Base-by-base conservation (phyloP, 2,888 invertebrate genomes). In the Dolichomitus sp. region DNA sequence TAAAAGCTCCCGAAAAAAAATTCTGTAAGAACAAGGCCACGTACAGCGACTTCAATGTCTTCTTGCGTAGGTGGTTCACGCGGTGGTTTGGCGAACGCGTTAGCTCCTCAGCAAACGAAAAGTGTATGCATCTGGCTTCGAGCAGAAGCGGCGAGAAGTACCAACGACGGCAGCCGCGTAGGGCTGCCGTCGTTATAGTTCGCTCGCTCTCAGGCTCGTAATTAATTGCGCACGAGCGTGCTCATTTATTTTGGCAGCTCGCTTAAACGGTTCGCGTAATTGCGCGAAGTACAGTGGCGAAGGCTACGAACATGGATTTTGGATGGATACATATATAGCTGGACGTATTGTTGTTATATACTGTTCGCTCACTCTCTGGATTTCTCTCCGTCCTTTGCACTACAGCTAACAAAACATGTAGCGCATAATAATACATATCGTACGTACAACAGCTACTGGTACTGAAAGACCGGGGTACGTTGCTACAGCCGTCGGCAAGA, bases 221-320 rank as follows among this genome's bases (percentile, higher is more conserved):
- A 82, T 82, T 80, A 80, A 70, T 79, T 72, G 66, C 59, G 65
- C 11, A 59, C 59, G 76, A 40, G 63, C 76, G 50, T 65, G 50
- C 59, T 80, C 37, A 80, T 83, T 72, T 75, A 76, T 76, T 80
- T 82, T 74, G 69, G 73, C 74, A 78, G 74, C 69, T 50, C 73
- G 83, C 42, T 80, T 80, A 83, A 83, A 76, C 83, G 80, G 42
- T 80, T 61, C 52, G 57, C 69, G 69, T 70, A 80, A 83, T 83
- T 83, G 65, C 66, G 70, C 80, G 45, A 74, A 68, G 54, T 73
- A 54, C 52, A 42, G 74, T 33, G 48, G 63, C 61, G 74, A 74
- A 74, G 65, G 61, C 63, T 37, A 66, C 23, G 40, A 30, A 63
- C 76, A 70, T 59, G 74, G 72, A 68, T 76, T 68, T 76, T 59